These are phyloP conservation scores for Burhinus bistriatus DNA, from an alignment of 2,113 vertebrate genomes.

Conservation along the genomic window DNA sequence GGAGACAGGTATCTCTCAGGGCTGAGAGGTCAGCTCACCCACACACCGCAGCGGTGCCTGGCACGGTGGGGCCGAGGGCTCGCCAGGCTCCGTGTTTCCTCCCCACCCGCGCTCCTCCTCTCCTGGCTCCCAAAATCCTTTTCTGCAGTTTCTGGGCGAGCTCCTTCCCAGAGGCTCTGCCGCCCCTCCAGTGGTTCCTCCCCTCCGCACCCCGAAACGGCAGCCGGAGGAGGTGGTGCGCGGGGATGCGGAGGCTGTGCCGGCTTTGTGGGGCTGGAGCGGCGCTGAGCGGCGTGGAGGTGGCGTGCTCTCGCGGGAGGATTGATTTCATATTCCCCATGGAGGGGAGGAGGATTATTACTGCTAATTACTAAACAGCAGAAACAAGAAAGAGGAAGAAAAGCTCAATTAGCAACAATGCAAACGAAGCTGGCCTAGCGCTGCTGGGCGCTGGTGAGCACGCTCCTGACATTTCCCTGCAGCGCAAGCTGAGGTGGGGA, in stretches of 20 bases:
- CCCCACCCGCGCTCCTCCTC: neutral
- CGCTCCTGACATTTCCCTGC: rapidly evolving
- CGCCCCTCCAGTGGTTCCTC: neutral
- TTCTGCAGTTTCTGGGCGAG: neutral
- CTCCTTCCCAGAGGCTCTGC: neutral
- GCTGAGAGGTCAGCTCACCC: neutral
- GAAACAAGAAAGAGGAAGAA: neutral
- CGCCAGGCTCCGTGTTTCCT: rapidly evolving
- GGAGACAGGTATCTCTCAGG: neutral
- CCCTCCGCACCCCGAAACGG: rapidly evolving
- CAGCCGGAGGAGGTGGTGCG: neutral
- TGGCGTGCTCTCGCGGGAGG: rapidly evolving
- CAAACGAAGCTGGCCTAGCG: neutral
- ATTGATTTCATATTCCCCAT: neutral
- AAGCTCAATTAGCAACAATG: neutral
- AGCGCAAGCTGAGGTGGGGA: neutral
- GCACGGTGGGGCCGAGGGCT: rapidly evolving
- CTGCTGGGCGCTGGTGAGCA: neutral
- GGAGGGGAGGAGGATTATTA: neutral
- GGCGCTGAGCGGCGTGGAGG: rapidly evolving
- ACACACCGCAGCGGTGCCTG: neutral
- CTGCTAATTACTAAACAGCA: neutral
- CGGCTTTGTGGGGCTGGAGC: rapidly evolving
- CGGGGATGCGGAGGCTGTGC: neutral
- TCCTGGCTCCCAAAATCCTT: neutral